phyloP scores from a whole-genome alignment of 2,888 invertebrate genomes.

The Microplitis deprimator region DNA sequence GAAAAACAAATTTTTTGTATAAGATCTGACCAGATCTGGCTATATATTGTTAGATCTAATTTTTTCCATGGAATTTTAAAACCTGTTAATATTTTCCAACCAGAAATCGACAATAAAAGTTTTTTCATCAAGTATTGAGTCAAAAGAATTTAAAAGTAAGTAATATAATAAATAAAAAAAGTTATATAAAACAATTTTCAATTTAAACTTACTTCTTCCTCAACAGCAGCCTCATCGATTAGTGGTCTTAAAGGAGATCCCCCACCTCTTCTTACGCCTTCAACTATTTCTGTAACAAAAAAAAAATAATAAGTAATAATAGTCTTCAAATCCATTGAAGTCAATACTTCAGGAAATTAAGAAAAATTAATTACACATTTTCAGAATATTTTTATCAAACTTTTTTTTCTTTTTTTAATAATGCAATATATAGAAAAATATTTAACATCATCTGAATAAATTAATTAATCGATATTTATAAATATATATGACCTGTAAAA shows the following conservation, averaged over 20 bases:
- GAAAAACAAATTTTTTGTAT: too few relatives aligned
- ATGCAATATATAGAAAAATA: too few relatives aligned
- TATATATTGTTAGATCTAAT: too few relatives aligned
- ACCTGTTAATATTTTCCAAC: too few relatives aligned
- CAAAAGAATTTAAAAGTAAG: neutral
- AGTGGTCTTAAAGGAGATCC: constrained; percentile 82
- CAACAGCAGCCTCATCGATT: constrained; percentile 79
- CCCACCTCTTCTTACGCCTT: constrained; percentile 79
- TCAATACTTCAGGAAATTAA: neutral
- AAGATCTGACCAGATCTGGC: too few relatives aligned
- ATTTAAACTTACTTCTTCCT: constrained; percentile 72
- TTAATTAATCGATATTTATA: too few relatives aligned
- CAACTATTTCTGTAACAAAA: constrained; percentile 82
- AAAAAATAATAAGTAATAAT: constrained; percentile 18
- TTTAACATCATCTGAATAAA: too few relatives aligned
- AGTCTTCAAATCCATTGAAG: constrained; percentile 10
- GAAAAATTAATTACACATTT: neutral
- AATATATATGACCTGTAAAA: too few relatives aligned
- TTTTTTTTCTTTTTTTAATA: too few relatives aligned
- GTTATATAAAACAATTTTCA: constrained; percentile 10
- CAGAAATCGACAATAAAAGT: neutral
- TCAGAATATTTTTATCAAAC: too few relatives aligned
- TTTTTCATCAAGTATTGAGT: constrained; percentile 2
- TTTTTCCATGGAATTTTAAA: too few relatives aligned
- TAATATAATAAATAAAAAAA: constrained; percentile 4